These are phyloP conservation scores for Chelidonichthys spinosus DNA, from an alignment of 2,797 vertebrate genomes.

Conservation along the genomic window DNA sequence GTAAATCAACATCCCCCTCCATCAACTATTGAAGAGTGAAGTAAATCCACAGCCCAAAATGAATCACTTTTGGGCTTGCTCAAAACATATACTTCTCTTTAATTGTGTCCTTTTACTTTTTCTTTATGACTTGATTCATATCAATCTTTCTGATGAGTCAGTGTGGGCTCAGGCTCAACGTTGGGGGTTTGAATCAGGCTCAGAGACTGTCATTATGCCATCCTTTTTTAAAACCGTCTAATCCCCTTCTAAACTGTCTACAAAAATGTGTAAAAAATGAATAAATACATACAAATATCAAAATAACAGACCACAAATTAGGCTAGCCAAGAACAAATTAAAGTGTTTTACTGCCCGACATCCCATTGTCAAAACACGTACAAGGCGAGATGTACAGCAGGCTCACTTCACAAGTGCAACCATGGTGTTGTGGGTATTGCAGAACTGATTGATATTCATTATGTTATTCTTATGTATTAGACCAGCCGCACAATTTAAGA, in stretches of 20 bases:
- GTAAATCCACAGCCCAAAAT: not conserved
- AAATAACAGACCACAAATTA: slow-evolving; percentile 5
- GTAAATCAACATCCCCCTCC: not conserved
- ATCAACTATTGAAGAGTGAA: not conserved
- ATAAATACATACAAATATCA: slow-evolving; percentile 17
- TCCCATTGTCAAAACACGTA: slow-evolving; percentile 22
- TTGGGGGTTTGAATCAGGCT: slow-evolving; percentile 41
- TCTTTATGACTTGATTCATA: slow-evolving; percentile 32
- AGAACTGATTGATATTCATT: slow-evolving; percentile 16
- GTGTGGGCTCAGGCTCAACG: slow-evolving; percentile 6
- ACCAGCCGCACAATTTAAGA: slow-evolving; percentile 8
- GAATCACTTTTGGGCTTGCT: not conserved
- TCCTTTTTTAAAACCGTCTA: slow-evolving; percentile 42
- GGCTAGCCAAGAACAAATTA: slow-evolving; percentile 15
- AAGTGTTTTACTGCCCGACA: slow-evolving; percentile 31
- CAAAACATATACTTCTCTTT: not conserved
- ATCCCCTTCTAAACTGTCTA: slow-evolving; percentile 25
- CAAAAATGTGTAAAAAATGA: slow-evolving; percentile 10
- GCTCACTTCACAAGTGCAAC: slow-evolving; percentile 11
- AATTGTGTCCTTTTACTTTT: slow-evolving; percentile 15
- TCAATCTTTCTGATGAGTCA: slow-evolving; percentile 31
- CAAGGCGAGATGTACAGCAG: slow-evolving; percentile 21
- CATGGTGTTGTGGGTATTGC: slow-evolving; percentile 13
- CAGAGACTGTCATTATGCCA: slow-evolving; percentile 44
- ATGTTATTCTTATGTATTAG: slow-evolving; percentile 13